Conservation (phyloP, 2,888 invertebrate genomes). For the Drosophila nr. perissopoda region DNA sequence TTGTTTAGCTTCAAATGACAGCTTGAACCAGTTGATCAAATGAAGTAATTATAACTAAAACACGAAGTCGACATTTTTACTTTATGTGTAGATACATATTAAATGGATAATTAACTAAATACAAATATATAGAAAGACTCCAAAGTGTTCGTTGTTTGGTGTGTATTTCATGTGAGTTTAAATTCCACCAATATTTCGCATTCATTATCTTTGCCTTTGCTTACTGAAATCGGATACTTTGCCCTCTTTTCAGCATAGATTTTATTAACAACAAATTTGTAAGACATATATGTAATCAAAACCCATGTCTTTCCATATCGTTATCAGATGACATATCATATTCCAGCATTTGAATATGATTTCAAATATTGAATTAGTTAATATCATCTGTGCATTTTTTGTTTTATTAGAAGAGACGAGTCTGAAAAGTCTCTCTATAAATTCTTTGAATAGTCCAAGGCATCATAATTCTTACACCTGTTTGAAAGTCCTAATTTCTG, state of each 20-base stretch:
- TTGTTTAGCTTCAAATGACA: constrained; percentile 7
- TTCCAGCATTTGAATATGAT: background rate
- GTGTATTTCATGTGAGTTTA: background rate
- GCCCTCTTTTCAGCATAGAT: background rate
- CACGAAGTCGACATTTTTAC: constrained; percentile 8
- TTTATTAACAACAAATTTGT: background rate
- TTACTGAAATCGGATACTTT: background rate
- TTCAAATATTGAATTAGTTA: background rate
- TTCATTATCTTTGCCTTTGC: background rate
- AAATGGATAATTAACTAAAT: background rate
- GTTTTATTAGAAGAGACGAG: background rate
- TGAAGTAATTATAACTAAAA: background rate
- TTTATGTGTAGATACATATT: background rate
- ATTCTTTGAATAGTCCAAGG: background rate
- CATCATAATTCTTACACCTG: constrained; percentile 14
- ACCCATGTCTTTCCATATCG: background rate
- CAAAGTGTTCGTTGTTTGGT: background rate
- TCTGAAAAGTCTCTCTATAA: background rate
- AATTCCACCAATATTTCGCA: background rate
- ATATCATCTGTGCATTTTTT: background rate
- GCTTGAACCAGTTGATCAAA: constrained; percentile 13
- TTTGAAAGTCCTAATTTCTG: constrained; percentile 11
- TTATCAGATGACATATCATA: background rate
- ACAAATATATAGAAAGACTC: background rate
- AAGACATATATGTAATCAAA: background rate